Percentiles rank a stretch among this genome's conserved stretches.
Conservation (phyloP, 1,140 invertebrate genomes). For the Drosophila kanapiae region DNA sequence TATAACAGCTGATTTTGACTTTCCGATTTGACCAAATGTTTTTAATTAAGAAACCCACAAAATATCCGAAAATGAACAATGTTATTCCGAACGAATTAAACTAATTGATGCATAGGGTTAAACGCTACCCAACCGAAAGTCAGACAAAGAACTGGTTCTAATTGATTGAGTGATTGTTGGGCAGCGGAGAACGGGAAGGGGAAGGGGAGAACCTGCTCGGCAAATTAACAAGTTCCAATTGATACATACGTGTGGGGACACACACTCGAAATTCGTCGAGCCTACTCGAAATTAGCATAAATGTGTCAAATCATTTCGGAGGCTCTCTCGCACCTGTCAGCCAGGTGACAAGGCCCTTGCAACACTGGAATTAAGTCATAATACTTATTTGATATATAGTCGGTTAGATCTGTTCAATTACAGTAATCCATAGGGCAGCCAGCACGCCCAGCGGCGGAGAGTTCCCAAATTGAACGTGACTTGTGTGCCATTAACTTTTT, state of each 20-base stretch:
- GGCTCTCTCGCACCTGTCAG: conserved; percentile 10
- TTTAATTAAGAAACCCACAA: neutral
- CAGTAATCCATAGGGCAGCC: conserved; percentile 17
- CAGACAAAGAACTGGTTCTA: conserved; percentile 46
- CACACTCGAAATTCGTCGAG: conserved; percentile 47
- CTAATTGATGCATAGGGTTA: conserved; percentile 18
- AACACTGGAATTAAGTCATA: conserved; percentile 17
- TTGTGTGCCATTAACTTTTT: conserved; percentile 28
- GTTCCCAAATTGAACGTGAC: conserved; percentile 41
- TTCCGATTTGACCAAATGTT: neutral
- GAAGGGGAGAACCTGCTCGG: conserved; percentile 61
- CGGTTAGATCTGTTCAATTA: conserved; percentile 21
- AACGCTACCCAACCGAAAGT: neutral
- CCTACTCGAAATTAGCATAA: conserved; percentile 47
- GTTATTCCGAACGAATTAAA: neutral
- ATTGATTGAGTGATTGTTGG: conserved; percentile 44
- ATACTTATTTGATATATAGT: conserved; percentile 5
- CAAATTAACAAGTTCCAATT: conserved; percentile 79
- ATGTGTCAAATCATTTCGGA: conserved; percentile 46
- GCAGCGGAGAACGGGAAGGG: conserved; percentile 7
- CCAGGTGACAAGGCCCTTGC: conserved; percentile 40
- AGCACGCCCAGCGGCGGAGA: conserved; percentile 13
- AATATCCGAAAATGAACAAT: neutral
- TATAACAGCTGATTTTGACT: too few species aligned
- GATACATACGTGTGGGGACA: conserved; percentile 49